Percentiles rank a stretch among this genome's conserved stretches.
Evolutionary conservation across 1,140 invertebrate species (phyloP).

Genomic region (Formica exsecta): DNA sequence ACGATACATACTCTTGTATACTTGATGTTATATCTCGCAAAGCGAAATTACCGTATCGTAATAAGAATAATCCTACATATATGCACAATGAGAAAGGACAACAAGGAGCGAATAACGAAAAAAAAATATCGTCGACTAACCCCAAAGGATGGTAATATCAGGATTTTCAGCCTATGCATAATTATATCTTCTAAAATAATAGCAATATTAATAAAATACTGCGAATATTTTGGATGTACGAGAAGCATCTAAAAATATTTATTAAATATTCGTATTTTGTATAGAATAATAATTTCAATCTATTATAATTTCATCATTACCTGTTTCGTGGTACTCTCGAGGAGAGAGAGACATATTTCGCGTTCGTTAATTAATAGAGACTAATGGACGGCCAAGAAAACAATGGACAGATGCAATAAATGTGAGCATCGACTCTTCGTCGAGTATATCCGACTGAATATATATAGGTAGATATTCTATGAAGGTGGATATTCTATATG

Average conservation of each 20-base stretch:
- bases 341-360: slow-evolving; percentile 15
- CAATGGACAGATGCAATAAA: slow-evolving; percentile 31
- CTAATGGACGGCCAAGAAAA: slow-evolving; percentile 20
- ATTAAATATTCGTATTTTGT: not conserved
- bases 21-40: not conserved
- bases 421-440: slow-evolving; percentile 42
- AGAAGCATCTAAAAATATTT: not conserved
- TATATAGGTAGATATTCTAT: not conserved
- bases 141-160: not conserved
- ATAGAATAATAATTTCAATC: not conserved
- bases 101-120: slow-evolving; percentile 34
- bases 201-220: slow-evolving; percentile 8
- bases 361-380: slow-evolving; percentile 38
- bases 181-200: not conserved
- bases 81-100: not conserved
- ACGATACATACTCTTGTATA: not conserved
- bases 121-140: slow-evolving; percentile 36
- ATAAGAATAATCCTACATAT: not conserved
- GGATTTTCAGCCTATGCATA: not conserved
- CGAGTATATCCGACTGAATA: slow-evolving; percentile 11
- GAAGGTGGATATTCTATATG: not conserved
- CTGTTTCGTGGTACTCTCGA: not conserved
- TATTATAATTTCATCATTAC: not conserved
- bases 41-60: slow-evolving; percentile 4
- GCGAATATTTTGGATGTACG: not conserved